Evolutionary conservation across 2,888 invertebrate genomes (phyloP), one percentile per base, ranked within the genome.

Genomic region (Diabrotica balteata): DNA sequence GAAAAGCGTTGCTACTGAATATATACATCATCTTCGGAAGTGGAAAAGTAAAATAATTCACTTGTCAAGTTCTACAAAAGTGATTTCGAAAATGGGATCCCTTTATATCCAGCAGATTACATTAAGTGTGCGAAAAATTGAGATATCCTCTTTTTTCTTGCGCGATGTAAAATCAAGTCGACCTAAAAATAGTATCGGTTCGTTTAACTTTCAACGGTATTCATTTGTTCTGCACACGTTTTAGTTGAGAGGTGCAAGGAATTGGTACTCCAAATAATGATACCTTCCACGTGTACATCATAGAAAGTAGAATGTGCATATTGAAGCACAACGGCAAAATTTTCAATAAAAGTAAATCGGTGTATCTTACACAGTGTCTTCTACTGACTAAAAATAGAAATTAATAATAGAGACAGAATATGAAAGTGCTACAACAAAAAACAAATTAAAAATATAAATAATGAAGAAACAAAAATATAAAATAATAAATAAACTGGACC

Each of bases 41-140:
- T 61, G 66, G 66, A 61, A 66, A 66, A 66, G 60, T 66, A 55
- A 50, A 66, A 66, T 66, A 66, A 66, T 66, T 66, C 66, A 66
- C 55, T 61, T 66, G 66, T 66, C 66, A 60, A 66, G 60, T 55
- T 66, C 53, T 60, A 53, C 59, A 49, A 51, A 66, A 66, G 61
- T 57, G 66, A 66, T 66, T 66, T 51, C 45, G 57, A 60, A 66
- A 66, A 66, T 57, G 61, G 66, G 51, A 61, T 61, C 66, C 60
- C 55, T 66, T 61, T 63, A 66, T 60, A 54, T 55, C 22, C 50
- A 32, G 55, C 53, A 51, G 66, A 66, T 66, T 60, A 66, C 60
- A 55, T 61, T 54, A 22, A 58, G 47, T 42, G 58, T 17, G 65
- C n/a, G 54, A 59, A 65, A 59, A 65, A 57, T 57, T 46, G 57